Evolutionary conservation across 2,888 invertebrate genomes (phyloP).

Genomic region (Sipha maydis): DNA sequence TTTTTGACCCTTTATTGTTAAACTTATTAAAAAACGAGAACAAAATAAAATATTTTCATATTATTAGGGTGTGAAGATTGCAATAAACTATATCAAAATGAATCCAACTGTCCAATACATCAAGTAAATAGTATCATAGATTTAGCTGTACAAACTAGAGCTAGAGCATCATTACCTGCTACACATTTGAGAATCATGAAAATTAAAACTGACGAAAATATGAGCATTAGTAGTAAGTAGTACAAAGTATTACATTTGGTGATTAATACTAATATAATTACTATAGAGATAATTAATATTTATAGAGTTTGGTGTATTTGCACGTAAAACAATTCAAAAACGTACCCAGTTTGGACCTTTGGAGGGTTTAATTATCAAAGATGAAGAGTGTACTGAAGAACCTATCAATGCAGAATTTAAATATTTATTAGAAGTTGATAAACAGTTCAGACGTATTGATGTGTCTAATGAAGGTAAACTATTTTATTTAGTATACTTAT

Average conservation of each 20-base stretch:
- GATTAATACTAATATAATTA: not conserved
- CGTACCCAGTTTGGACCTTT: slow-evolving; percentile 84
- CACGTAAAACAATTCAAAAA: slow-evolving; percentile 76
- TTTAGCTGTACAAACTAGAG: slow-evolving; percentile 78
- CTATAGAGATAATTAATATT: not conserved
- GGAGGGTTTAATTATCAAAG: slow-evolving; percentile 73
- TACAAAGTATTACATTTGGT: not conserved
- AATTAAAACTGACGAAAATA: slow-evolving; percentile 65
- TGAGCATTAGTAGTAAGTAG: slow-evolving; percentile 32
- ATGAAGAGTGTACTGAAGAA: slow-evolving; percentile 62
- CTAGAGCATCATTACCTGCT: slow-evolving; percentile 81
- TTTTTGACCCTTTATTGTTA: too few species aligned
- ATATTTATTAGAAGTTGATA: slow-evolving; percentile 70
- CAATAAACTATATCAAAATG: slow-evolving; percentile 66
- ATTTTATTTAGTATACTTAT: slow-evolving; percentile 3
- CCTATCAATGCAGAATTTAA: slow-evolving; percentile 66
- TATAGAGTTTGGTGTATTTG: slow-evolving; percentile 74
- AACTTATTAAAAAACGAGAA: too few species aligned
- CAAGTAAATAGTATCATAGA: slow-evolving; percentile 72
- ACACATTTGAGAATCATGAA: slow-evolving; percentile 73
- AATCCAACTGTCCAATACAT: slow-evolving; percentile 67
- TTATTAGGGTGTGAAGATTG: slow-evolving; percentile 69
- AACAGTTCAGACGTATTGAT: slow-evolving; percentile 71
- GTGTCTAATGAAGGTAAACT: slow-evolving; percentile 75
- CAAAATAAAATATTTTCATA: not conserved